A percentile compares a stretch with the other conserved stretches of the same genome.
phyloP scores from a whole-genome alignment of 2,888 invertebrate genomes.

The Caenorhabditis plicata region DNA sequence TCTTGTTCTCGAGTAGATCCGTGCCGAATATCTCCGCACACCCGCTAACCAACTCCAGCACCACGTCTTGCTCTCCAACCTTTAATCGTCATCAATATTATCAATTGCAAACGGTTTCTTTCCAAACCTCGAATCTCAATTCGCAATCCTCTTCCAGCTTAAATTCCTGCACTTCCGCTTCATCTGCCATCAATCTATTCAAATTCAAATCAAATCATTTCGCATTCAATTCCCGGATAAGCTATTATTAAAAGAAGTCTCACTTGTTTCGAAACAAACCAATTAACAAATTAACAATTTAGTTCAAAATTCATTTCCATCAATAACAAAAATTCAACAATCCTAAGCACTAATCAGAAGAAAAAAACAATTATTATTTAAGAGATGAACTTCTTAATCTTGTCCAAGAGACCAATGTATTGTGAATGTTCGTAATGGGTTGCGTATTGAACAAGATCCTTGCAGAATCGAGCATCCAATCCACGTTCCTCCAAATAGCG shows the following conservation, averaged over 20 bases:
- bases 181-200: background rate
- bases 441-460: slow-evolving; percentile 82
- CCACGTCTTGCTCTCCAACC: slow-evolving; percentile 50
- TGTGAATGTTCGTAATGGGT: slow-evolving; percentile 89
- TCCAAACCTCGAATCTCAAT: slow-evolving; percentile 59
- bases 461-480: slow-evolving; percentile 86
- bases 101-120: background rate
- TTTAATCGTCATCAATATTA: slow-evolving; percentile 27
- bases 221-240: background rate
- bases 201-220: background rate
- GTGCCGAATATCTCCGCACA: slow-evolving; percentile 95
- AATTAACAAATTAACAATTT: too few species aligned
- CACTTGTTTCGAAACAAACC: background rate
- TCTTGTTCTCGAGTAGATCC: slow-evolving; percentile 87
- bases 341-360: background rate
- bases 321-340: slow-evolving; percentile 15
- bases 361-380: background rate
- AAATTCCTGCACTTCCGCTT: slow-evolving; percentile 32
- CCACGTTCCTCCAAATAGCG: slow-evolving; percentile 94
- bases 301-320: background rate
- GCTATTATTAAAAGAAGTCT: background rate
- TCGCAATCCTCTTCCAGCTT: slow-evolving; percentile 58
- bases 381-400: slow-evolving; percentile 81
- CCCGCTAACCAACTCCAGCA: slow-evolving; percentile 78
- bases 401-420: slow-evolving; percentile 85